Base-by-base conservation (phyloP, 2,888 invertebrate genomes). In the Lydus trimaculatus region DNA sequence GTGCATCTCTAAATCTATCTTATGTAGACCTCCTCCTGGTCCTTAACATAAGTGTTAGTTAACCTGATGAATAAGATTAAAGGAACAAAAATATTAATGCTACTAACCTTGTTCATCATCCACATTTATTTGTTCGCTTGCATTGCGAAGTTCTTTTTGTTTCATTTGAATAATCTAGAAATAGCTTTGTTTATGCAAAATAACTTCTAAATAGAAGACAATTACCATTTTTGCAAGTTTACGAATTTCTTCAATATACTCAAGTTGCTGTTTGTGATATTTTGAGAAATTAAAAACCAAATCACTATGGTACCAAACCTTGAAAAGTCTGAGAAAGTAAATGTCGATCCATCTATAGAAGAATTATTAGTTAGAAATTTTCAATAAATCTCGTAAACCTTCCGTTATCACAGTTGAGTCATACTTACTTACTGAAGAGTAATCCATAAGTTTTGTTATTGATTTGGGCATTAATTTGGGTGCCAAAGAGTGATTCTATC, bases 401-500 rank as follows among this genome's bases (percentile, higher is more conserved):
- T n/a, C n/a, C n/a, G n/a, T n/a, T n/a, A n/a, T n/a, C n/a, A n/a
- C n/a, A n/a, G n/a, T n/a, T n/a, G n/a, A n/a, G n/a, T 33, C 33
- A 36, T 4, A 43, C 17, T 43, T 43, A 43, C 43, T n/a, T n/a
- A 17, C 43, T 43, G 43, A 43, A 43, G 3, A n/a, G 5, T n/a
- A n/a, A n/a, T 1, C 43, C 43, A 33, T 64, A 64, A 1, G 23
- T 23, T 0, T 25, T 17, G 25, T 52, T 48, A 15, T 23, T 17
- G 36, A n/a, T 28, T 64, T 67, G 67, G 13, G 67, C 67, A 25
- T 39, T 36, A 9, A 67, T 33, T 25, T 64, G 31, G 0, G 48
- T 25, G 2, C 61, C 67, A 61, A 64, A 64, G 23, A 67, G 52
- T 8, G 67, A 61, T 52, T 64, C 67, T 67, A 39, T 0, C n/a